Evolutionary conservation across 2,797 vertebrate genomes (phyloP).

Genomic region (Myotis myotis): DNA sequence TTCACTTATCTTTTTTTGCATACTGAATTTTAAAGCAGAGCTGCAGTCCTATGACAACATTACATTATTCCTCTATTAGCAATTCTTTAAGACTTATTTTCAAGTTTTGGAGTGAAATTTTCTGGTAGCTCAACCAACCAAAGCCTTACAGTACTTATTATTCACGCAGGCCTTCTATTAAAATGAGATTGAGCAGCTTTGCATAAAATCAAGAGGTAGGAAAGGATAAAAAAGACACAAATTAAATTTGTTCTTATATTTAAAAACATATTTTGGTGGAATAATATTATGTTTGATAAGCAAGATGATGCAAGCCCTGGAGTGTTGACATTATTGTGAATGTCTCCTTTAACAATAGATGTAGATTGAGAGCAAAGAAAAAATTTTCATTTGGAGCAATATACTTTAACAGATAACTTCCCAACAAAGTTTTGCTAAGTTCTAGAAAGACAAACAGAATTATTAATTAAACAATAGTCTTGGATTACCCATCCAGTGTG

Average conservation of each 20-base stretch:
- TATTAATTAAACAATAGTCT: not conserved
- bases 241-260: not conserved
- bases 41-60: not conserved
- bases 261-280: not conserved
- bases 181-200: not conserved
- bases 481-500: not conserved
- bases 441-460: not conserved
- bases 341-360: not conserved
- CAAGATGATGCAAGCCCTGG: not conserved
- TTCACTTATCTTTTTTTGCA: not conserved
- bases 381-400: not conserved
- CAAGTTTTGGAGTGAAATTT: not conserved
- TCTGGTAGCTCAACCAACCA: not conserved
- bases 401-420: not conserved
- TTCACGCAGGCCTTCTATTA: not conserved
- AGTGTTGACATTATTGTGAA: not conserved
- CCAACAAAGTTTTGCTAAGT: not conserved
- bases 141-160: not conserved
- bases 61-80: not conserved
- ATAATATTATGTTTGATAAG: not conserved
- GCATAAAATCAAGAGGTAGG: not conserved
- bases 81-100: not conserved
- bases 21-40: not conserved
- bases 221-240: not conserved
- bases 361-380: not conserved